Base-by-base conservation (phyloP, 2,888 invertebrate species). In the Tinea pellionella region DNA sequence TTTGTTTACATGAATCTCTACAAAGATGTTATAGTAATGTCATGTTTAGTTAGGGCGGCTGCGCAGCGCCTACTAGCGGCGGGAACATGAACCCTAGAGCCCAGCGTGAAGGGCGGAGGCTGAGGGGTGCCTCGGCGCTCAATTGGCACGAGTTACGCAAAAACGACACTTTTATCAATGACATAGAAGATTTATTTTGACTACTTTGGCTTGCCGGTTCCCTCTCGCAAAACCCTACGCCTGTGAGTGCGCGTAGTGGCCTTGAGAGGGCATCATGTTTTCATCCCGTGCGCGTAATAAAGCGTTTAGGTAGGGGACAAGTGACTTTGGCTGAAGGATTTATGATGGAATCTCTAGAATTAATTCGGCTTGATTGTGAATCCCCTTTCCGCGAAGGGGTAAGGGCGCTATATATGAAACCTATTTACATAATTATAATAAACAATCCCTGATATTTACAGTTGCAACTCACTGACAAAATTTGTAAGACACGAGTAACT, bases 221-320 rank as follows among this genome's bases (percentile, higher is more conserved):
- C 13, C 57, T 7, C 57, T 47, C 24, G n/a, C 41, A 13, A n/a
- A 15, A 16, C 58, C 58, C 18, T 58, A 58, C 18, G 15, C 24
- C 24, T 32, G 55, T 60, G 58, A 43, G 53, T 59, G 61, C 60
- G 41, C 47, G 47, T 47, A 37, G 51, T 78, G 81, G 78, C 86
- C 86, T 87, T 84, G 86, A 81, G 80, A 69, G 71, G 66, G 73
- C 77, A 78, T 80, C 80, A 86, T 85, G 83, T 83, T 85, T 85
- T 83, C 82, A 85, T 86, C 83, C 77, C 79, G 77, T 71, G 79
- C 71, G 83, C 78, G 83, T 84, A 85, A 82, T 86, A 86, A 85
- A 85, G 74, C 81, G 79, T 82, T 85, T 83, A 85, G 77, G 73
- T 72, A 77, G 76, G 80, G 82, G 69, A 73, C 77, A 72, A 78